Conservation (phyloP, 2,113 vertebrate genomes). For the Gobiocypris rarus region DNA sequence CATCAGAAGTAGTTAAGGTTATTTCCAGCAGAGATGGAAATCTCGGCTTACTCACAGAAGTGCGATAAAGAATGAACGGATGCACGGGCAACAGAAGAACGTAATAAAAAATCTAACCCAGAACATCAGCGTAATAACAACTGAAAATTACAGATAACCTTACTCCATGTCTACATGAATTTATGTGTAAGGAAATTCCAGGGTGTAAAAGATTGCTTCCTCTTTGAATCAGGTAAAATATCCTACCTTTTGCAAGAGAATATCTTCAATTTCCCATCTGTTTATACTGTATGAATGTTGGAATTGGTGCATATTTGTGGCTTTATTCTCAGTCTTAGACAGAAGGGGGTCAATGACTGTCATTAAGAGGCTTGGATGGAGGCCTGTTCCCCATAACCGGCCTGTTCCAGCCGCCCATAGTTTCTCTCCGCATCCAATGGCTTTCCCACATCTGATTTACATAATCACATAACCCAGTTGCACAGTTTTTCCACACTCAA, state of each 20-base stretch:
- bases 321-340: slow-evolving; percentile 63
- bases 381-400: slow-evolving; percentile 43
- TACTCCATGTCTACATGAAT: slow-evolving; percentile 5
- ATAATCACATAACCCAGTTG: slow-evolving; percentile 62
- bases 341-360: slow-evolving; percentile 63
- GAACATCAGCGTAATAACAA: neutral
- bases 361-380: slow-evolving; percentile 56
- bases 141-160: neutral
- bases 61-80: slow-evolving; percentile 45
- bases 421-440: slow-evolving; percentile 54
- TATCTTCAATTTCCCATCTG: slow-evolving; percentile 68
- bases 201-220: slow-evolving; percentile 18
- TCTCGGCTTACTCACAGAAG: slow-evolving; percentile 46
- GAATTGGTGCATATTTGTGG: slow-evolving; percentile 72
- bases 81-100: slow-evolving; percentile 40
- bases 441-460: slow-evolving; percentile 61
- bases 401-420: slow-evolving; percentile 43
- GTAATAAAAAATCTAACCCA: slow-evolving; percentile 14
- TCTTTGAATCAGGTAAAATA: slow-evolving; percentile 26
- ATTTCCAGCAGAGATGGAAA: slow-evolving; percentile 45
- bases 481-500: slow-evolving; percentile 62
- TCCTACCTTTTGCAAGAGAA: slow-evolving; percentile 7
- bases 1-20: slow-evolving; percentile 43
- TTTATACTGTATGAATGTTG: slow-evolving; percentile 69
- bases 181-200: slow-evolving; percentile 17